Conservation (phyloP, 2,113 vertebrate genomes). For the Ifrita kowaldi region DNA sequence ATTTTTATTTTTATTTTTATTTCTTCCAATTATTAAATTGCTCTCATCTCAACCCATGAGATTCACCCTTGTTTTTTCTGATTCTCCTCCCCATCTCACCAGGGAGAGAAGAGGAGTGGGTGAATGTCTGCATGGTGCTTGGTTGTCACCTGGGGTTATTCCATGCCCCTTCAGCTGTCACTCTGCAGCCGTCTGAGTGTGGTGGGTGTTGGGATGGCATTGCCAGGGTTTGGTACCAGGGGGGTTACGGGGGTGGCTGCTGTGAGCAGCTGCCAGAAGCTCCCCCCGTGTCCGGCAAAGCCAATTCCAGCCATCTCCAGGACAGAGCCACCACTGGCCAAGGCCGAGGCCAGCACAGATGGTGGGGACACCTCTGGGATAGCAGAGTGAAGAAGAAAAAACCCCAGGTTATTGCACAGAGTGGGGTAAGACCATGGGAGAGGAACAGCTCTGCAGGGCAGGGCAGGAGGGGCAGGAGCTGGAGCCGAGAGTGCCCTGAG, state of each 20-base stretch:
- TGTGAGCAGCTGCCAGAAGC: background rate
- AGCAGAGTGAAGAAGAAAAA: background rate
- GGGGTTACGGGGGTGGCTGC: background rate
- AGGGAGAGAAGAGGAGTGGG: background rate
- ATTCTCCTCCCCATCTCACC: background rate
- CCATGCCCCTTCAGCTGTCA: no score
- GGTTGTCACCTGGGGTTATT: background rate
- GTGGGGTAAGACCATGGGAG: background rate
- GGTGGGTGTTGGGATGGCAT: background rate
- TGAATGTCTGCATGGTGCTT: background rate
- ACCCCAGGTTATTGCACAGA: background rate
- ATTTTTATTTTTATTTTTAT: background rate
- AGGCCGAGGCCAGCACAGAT: background rate
- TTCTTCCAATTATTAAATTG: background rate
- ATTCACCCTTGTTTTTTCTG: background rate
- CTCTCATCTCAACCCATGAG: background rate
- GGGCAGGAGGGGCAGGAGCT: background rate
- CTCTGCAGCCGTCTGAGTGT: background rate
- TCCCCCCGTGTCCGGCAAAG: background rate
- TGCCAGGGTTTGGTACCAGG: background rate
- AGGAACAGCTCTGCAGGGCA: background rate
- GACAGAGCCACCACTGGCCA: background rate
- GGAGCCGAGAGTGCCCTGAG: background rate
- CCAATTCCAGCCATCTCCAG: background rate
- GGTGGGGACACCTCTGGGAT: background rate